phyloP scores from a whole-genome alignment of 2,113 vertebrate species.

The Passer domesticus region DNA sequence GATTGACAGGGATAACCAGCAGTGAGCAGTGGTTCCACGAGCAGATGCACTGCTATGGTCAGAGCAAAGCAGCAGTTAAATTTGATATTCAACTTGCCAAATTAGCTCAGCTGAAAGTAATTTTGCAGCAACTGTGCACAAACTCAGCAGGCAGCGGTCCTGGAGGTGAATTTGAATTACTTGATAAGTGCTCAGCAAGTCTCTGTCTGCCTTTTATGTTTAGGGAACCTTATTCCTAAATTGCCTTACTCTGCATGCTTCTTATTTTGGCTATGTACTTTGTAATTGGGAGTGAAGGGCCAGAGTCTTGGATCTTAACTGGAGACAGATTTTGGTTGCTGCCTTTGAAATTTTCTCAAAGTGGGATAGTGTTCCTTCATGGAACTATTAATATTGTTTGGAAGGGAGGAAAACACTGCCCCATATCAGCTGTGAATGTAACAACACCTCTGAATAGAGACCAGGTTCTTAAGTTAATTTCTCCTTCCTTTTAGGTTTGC shows the following conservation, averaged over 20 bases:
- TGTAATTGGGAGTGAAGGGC: neutral
- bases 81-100: neutral
- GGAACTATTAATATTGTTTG: neutral
- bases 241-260: neutral
- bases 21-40: neutral
- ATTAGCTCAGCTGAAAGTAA: neutral
- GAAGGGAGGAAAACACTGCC: neutral
- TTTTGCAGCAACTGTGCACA: neutral
- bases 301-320: neutral
- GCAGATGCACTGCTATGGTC: neutral
- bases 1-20: neutral
- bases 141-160: neutral
- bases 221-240: neutral
- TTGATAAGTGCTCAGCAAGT: neutral
- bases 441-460: neutral
- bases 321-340: neutral
- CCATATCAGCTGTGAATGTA: neutral
- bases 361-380: neutral
- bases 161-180: neutral
- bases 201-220: neutral
- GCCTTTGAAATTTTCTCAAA: neutral
- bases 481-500: neutral
- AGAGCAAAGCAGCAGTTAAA: neutral
- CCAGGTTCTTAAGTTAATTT: neutral
- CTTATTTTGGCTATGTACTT: neutral